Base-by-base conservation (phyloP, 2,113 vertebrate species). In the Paradisaea rubra region DNA sequence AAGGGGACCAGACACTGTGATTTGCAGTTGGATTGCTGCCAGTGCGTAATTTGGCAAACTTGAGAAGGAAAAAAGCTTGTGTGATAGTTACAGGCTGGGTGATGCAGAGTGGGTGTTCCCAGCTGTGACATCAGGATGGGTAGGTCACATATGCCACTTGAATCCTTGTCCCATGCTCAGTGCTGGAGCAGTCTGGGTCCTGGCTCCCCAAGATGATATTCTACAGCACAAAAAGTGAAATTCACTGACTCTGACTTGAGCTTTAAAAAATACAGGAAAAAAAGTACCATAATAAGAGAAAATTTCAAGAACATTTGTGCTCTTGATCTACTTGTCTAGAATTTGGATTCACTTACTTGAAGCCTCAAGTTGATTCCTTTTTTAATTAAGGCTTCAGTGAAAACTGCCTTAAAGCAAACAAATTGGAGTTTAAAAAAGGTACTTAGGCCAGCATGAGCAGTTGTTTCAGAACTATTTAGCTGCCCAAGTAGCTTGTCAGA, bases 131-230 rank as follows among this genome's bases (percentile, higher is more conserved):
- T 37, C 4, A 0, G 7, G 7, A 44, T 25, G 53, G 20, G 4
- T 21, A 24, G 57, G 8, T 41, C 15, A n/a, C 1, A 0, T 18
- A 4, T 3, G 6, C 11, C 30, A n/a, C 22, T 21, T 28, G 30
- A 25, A 37, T 65, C 42, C 37, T 80, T 27, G 22, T 42, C 25
- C 28, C 35, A 4, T 57, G 1, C 22, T 39, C 7, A 0, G 13
- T 60, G 76, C 45, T 69, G 10, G 37, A 70, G 35, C 41, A 35
- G 2, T 33, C 41, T 11, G 7, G 23, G 27, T 54, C 59, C 50
- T 47, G 49, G 17, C 47, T 68, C 59, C 39, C n/a, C 31, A 10
- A 1, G 6, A 23, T 52, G 4, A 10, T 21, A 14, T 2, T 41
- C 2, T 11, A 1, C 15, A 44, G n/a, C 12, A 52, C 18, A 59